Evolutionary conservation across 1,140 invertebrate genomes (phyloP), one percentile per base, ranked within the genome.

Genomic region (Nilaparvata lugens): DNA sequence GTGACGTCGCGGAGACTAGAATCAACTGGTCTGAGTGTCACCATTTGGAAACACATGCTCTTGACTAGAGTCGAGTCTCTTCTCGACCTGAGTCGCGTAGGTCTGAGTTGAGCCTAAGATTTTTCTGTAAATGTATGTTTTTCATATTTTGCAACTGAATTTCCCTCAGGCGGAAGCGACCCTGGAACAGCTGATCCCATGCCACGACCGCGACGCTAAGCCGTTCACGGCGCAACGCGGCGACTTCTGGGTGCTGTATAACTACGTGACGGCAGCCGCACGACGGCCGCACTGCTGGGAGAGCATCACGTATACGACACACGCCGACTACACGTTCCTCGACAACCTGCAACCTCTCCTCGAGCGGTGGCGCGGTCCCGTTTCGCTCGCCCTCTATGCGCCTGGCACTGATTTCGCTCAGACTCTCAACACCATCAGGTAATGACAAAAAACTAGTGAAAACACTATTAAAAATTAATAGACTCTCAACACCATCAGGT

Each of bases 271-370:
- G 59, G n/a, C n/a, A n/a, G 66, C 68, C 3, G 61, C 64, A 3
- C 60, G 70, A 23, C 60, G 64, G 40, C 76, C 75, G 66, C 63
- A 77, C 23, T 93, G 90, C 71, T 87, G 91, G 73, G 89, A 93
- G 72, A 86, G 83, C 60, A 81, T 96, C 38, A 96, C 93, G 0
- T 93, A 94, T 68, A 94, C 92, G 0, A 95, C 93, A 7, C 93
- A 95, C 71, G 91, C 88, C 2, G 91, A 93, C 68, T 93, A 85
- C 71, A 92, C 91, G 55, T 94, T 93, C 75, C 79, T 95, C 65
- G 89, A 94, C 71, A 95, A 96, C 75, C 76, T 94, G 53, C 82
- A 86, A 69, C 89, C 89, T 35, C 75, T 95, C 65, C 74, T 93
- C 64, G 83, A 91, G 68, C 72, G 81, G 11, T 85, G 83, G 82